Percentiles rank a stretch among this genome's conserved stretches.
Conservation (phyloP, 2,888 invertebrate species). For the Ypsolopha scabrella region DNA sequence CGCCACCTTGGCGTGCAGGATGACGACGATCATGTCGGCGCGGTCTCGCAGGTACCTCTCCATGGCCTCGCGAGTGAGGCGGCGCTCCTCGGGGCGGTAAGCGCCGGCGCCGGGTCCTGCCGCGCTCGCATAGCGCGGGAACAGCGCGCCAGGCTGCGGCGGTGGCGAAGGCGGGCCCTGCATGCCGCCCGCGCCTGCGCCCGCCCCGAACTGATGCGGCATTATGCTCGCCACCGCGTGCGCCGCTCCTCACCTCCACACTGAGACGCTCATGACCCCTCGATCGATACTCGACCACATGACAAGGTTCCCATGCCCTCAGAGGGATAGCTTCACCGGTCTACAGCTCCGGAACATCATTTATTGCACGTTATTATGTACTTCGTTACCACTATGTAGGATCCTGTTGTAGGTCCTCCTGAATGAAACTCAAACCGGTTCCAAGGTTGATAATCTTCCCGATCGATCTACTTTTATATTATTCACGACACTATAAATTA, state of each 20-base stretch:
- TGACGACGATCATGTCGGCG: constrained; percentile 96
- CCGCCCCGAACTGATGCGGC: constrained; percentile 85
- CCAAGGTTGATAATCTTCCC: constrained; percentile 18
- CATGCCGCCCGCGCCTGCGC: constrained; percentile 67
- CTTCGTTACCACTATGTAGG: constrained; percentile 13
- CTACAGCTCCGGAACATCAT: constrained; percentile 9
- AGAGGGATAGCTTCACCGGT: constrained; percentile 17
- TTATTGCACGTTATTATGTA: constrained; percentile 21
- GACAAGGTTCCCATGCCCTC: constrained; percentile 18
- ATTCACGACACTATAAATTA: constrained; percentile 62
- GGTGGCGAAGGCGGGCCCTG: constrained; percentile 84
- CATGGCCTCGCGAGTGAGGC: constrained; percentile 93
- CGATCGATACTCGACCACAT: constrained; percentile 17
- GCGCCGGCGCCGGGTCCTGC: constrained; percentile 70
- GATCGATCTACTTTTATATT: constrained; percentile 64
- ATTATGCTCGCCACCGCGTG: constrained; percentile 67
- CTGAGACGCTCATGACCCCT: constrained; percentile 33
- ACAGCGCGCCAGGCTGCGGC: constrained; percentile 67
- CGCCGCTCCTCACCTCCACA: constrained; percentile 41
- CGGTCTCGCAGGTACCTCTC: constrained; percentile 94
- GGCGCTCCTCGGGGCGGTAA: constrained; percentile 83
- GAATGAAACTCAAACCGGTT: background rate
- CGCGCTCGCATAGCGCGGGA: constrained; percentile 74
- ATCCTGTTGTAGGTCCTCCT: background rate
- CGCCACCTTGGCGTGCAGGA: constrained; percentile 98